Evolutionary conservation across 2,113 vertebrate species (phyloP).

Genomic region (Oriolus oriolus): DNA sequence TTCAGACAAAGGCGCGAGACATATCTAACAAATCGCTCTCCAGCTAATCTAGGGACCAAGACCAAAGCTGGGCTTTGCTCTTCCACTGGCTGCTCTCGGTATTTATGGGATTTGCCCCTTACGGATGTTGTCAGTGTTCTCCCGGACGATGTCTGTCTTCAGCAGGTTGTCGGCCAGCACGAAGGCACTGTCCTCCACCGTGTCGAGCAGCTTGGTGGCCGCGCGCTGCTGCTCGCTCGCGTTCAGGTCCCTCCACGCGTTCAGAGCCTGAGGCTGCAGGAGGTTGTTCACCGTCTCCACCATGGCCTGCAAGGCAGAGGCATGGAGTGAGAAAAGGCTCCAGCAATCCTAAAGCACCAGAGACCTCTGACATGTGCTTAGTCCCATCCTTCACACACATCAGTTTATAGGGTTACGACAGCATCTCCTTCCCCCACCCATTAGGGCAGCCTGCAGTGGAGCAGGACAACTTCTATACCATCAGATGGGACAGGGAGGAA

Average conservation of each 20-base stretch:
- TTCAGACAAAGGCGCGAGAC: background rate
- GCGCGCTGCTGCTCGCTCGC: conserved; percentile 87
- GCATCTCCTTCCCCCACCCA: background rate
- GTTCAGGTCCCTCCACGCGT: conserved; percentile 88
- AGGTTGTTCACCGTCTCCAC: conserved; percentile 98
- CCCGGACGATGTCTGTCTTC: conserved; percentile 95
- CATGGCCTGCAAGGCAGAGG: conserved; percentile 84
- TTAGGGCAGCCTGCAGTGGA: background rate
- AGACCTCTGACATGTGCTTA: conserved; percentile 13
- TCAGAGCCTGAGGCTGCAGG: conserved; percentile 88
- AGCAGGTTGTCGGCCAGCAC: conserved; percentile 97
- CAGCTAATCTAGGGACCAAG: background rate
- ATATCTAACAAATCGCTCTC: background rate
- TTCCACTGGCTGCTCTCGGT: rapidly evolving
- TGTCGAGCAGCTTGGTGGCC: conserved; percentile 94
- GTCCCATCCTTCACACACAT: background rate
- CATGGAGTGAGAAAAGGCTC: conserved; percentile 16
- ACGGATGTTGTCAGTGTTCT: conserved; percentile 97
- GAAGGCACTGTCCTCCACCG: conserved; percentile 95
- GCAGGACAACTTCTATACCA: background rate
- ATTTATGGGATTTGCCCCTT: conserved; percentile 64
- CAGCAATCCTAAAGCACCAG: background rate
- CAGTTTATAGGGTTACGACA: background rate
- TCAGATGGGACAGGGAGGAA: background rate
- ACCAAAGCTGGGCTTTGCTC: background rate